These are phyloP conservation scores for Trachelus tabidus DNA, from an alignment of 2,888 invertebrate genomes.

Conservation along the genomic window DNA sequence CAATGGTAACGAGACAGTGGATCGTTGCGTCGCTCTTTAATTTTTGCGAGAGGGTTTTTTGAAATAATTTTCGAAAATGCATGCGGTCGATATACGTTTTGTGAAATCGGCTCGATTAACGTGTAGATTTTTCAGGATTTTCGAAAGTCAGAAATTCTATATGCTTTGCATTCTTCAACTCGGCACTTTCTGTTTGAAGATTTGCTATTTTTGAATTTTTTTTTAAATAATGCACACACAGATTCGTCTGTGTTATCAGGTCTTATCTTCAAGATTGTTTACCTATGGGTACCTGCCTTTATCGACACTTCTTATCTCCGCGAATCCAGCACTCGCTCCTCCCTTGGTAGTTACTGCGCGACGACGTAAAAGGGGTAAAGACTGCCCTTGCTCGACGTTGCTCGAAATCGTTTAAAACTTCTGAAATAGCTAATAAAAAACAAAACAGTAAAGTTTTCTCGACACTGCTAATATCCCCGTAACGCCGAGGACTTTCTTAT, in stretches of 20 bases:
- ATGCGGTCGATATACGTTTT: background rate
- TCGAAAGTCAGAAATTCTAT: too few relatives aligned
- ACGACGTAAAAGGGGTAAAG: background rate
- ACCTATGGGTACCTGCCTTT: too few relatives aligned
- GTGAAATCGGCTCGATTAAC: background rate
- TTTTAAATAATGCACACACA: too few relatives aligned
- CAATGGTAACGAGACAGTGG: too few relatives aligned
- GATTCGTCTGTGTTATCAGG: too few relatives aligned
- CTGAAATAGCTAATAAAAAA: constrained; percentile 28
- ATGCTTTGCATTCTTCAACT: too few relatives aligned
- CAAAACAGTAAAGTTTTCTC: constrained; percentile 25
- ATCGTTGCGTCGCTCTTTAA: too few relatives aligned
- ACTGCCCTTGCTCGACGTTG: background rate
- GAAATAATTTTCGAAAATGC: background rate
- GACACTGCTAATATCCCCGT: constrained; percentile 16
- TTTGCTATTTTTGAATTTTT: too few relatives aligned
- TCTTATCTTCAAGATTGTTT: too few relatives aligned
- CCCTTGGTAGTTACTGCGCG: background rate
- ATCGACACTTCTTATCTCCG: too few relatives aligned
- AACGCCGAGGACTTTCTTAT: constrained; percentile 36
- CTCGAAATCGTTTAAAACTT: constrained; percentile 38
- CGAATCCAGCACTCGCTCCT: background rate
- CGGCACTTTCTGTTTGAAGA: too few relatives aligned
- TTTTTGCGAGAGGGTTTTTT: too few relatives aligned
- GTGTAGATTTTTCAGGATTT: background rate